Conservation (phyloP, 2,113 vertebrate species). For the Lota lota region DNA sequence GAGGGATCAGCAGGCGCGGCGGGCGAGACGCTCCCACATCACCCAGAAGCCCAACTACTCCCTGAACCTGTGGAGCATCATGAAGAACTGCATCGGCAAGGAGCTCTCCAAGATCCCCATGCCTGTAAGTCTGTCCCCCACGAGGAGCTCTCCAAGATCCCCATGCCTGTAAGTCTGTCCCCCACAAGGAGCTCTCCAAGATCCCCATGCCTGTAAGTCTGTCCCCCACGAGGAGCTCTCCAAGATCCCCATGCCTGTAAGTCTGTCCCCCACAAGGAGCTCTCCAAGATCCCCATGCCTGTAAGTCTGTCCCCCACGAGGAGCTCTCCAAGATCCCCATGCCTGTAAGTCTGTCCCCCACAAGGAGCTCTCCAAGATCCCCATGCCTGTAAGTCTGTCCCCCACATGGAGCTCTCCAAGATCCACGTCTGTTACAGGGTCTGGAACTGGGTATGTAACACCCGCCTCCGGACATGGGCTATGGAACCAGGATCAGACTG, state of each 20-base stretch:
- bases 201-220: too few relatives aligned
- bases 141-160: too few relatives aligned
- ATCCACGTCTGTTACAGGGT: too few relatives aligned
- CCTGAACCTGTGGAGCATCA: constrained; percentile 99
- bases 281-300: constrained; percentile 98
- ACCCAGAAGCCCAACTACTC: constrained; percentile 98
- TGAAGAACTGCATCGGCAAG: constrained; percentile 99
- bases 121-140: constrained; percentile 77
- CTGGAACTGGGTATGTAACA: too few relatives aligned
- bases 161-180: too few relatives aligned
- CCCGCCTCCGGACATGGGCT: too few relatives aligned
- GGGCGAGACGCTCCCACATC: constrained; percentile 81
- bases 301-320: constrained; percentile 62
- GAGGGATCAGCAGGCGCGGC: constrained; percentile 74
- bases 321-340: too few relatives aligned
- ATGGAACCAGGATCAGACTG: too few relatives aligned
- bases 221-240: too few relatives aligned
- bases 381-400: constrained; percentile 85
- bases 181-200: too few relatives aligned
- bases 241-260: too few relatives aligned
- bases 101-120: constrained; percentile 98
- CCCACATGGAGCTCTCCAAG: constrained; percentile 58
- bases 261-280: constrained; percentile 74
- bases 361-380: constrained; percentile 97
- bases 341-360: too few relatives aligned